phyloP scores from a whole-genome alignment of 1,140 invertebrate species.

The Archivesica marissinica region DNA sequence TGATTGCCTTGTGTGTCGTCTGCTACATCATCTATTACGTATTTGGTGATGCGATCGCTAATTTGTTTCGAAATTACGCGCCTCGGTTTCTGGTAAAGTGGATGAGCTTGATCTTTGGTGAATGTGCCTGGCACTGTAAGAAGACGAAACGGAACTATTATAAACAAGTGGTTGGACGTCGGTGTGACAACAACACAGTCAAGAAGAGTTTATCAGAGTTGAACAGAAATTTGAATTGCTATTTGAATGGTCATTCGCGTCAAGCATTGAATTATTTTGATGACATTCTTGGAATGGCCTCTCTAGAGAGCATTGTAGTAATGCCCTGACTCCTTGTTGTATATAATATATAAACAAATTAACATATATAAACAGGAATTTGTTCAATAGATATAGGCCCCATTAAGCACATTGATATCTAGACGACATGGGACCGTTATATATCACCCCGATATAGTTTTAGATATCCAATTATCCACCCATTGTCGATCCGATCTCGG shows the following conservation, averaged over 20 bases:
- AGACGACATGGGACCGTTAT: no score
- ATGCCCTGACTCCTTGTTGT: no score
- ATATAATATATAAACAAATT: no score
- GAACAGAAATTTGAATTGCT: slow-evolving; percentile 55
- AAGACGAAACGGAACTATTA: slow-evolving; percentile 49
- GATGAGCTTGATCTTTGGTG: slow-evolving; percentile 52
- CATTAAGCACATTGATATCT: no score
- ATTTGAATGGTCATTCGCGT: slow-evolving; percentile 6
- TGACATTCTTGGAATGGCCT: not conserved
- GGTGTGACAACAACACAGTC: not conserved
- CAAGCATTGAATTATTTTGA: slow-evolving; percentile 36
- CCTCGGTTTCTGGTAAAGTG: slow-evolving; percentile 50
- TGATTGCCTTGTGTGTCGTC: not conserved
- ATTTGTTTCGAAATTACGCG: slow-evolving; percentile 41
- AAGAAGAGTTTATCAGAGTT: not conserved
- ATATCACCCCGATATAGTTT: no score
- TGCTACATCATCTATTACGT: slow-evolving; percentile 29
- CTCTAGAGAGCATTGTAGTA: no score
- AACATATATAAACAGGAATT: no score
- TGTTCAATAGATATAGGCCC: no score
- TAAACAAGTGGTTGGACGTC: slow-evolving; percentile 61
- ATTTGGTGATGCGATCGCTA: slow-evolving; percentile 48
- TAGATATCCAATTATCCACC: no score
- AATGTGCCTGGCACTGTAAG: slow-evolving; percentile 46
- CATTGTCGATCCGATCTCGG: no score